A percentile compares a stretch with the other conserved stretches of the same genome.
phyloP scores from a whole-genome alignment of 2,888 invertebrate genomes.

The Lasioglossum marginatum region DNA sequence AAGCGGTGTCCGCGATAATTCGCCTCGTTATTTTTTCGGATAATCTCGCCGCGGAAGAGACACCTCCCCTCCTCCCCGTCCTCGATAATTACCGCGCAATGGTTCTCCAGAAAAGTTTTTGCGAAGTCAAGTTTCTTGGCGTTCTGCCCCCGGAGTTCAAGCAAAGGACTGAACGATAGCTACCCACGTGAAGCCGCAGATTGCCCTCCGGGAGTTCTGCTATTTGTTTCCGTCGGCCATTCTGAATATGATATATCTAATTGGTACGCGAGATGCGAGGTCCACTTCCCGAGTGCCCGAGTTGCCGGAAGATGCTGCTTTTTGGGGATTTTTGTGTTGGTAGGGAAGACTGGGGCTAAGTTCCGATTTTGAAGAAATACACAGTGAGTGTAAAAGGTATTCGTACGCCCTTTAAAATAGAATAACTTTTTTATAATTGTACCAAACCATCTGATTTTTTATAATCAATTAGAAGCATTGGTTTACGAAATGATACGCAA shows the following conservation, averaged over 20 bases:
- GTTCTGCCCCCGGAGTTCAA: background rate
- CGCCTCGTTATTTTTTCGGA: constrained; percentile 40
- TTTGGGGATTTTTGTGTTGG: background rate
- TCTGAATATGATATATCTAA: background rate
- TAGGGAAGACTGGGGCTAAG: too few relatives aligned
- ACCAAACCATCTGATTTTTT: too few relatives aligned
- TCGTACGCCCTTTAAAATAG: too few relatives aligned
- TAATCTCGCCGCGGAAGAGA: constrained; percentile 11
- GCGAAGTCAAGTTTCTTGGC: constrained; percentile 25
- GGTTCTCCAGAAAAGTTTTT: constrained; percentile 29
- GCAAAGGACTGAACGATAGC: constrained; percentile 1
- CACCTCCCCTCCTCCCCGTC: background rate
- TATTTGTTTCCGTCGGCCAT: background rate
- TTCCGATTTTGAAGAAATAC: too few relatives aligned
- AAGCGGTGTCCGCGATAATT: constrained; percentile 39
- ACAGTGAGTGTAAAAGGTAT: too few relatives aligned
- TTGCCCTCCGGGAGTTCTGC: background rate
- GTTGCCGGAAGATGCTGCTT: background rate
- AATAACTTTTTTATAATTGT: too few relatives aligned
- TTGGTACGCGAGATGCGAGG: background rate
- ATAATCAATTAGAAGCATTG: too few relatives aligned
- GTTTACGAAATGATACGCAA: too few relatives aligned
- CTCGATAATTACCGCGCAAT: constrained; percentile 52
- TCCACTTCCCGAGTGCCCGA: background rate
- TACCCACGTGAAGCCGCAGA: background rate